Conservation (phyloP, 2,888 invertebrate genomes). For the Ochropacha duplaris region DNA sequence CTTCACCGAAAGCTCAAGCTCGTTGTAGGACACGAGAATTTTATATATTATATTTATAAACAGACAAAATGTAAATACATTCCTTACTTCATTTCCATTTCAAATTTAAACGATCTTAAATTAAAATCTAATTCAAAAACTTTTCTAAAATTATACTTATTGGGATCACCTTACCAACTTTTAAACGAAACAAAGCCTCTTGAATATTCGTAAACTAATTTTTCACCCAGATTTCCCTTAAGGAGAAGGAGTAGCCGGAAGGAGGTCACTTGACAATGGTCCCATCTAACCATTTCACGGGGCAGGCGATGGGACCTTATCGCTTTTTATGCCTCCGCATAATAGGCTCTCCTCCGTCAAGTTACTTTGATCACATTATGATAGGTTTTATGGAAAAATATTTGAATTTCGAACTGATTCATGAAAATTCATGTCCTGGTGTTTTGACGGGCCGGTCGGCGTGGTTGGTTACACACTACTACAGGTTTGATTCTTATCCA, state of each 20-base stretch:
- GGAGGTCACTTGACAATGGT: not conserved
- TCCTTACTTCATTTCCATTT: no score
- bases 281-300: not conserved
- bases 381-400: not conserved
- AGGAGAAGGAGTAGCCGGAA: not conserved
- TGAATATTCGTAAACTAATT: not conserved
- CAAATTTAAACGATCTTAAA: not conserved
- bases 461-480: no score
- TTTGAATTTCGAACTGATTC: not conserved
- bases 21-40: no score
- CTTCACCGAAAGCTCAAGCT: no score
- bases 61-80: no score
- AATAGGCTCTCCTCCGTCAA: not conserved
- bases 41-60: no score
- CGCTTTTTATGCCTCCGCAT: not conserved
- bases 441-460: no score
- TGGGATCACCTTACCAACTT: not conserved
- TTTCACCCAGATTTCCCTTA: not conserved
- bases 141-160: not conserved
- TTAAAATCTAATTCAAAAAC: not conserved
- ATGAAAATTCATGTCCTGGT: no score
- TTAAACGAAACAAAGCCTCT: not conserved
- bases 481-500: no score
- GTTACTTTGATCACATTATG: not conserved
- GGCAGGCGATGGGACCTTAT: not conserved